These are phyloP conservation scores for Prunella himalayana DNA, from an alignment of 2,113 vertebrate genomes.

Conservation along the genomic window DNA sequence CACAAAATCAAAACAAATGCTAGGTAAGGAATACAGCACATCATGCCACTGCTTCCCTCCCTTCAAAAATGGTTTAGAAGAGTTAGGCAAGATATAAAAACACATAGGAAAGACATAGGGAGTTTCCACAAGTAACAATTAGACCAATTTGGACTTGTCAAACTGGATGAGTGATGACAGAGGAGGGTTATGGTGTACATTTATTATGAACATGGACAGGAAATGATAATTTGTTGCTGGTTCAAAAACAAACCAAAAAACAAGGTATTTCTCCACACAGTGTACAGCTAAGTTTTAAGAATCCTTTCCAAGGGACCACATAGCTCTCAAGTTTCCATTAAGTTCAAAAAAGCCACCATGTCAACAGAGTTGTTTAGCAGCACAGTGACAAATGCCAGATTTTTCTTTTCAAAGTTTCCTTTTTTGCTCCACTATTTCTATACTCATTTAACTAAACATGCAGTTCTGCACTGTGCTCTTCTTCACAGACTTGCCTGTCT, in stretches of 20 bases:
- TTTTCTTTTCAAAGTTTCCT: not conserved
- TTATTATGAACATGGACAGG: not conserved
- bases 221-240: not conserved
- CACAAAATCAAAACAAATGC: not conserved
- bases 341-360: not conserved
- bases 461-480: not conserved
- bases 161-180: not conserved
- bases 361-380: not conserved
- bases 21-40: not conserved
- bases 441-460: not conserved
- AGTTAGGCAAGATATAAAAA: not conserved
- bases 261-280: not conserved
- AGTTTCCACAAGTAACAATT: not conserved
- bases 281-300: not conserved
- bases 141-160: not conserved
- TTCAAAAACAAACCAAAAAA: not conserved
- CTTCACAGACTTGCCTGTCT: not conserved
- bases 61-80: not conserved
- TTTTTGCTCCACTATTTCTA: not conserved
- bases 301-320: not conserved
- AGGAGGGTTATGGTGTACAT: not conserved
- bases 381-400: not conserved
- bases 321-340: not conserved
- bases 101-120: not conserved
- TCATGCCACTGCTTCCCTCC: not conserved